Base-by-base conservation (phyloP, 2,888 invertebrate genomes). In the Cylindroiulus punctatus region DNA sequence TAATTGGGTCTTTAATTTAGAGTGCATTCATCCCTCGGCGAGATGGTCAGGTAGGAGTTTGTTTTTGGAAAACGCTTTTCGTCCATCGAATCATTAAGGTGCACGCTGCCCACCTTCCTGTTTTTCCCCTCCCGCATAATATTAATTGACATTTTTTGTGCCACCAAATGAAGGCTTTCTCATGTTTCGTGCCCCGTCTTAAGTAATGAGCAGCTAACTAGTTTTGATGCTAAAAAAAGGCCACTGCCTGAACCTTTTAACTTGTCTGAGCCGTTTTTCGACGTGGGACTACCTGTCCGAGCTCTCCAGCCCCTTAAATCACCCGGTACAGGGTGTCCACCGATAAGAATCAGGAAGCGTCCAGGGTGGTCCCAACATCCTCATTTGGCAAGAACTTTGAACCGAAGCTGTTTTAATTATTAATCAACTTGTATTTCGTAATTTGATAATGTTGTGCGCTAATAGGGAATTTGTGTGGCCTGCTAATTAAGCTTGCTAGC, bases 191-290 rank as follows among this genome's bases (percentile, higher is more conserved):
- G n/a, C 57, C 57, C 22, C 57, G 22, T 65, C 76, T 76, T 76
- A 76, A 76, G 76, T 76, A 76, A 76, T 76, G 76, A 76, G 76
- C 30, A 30, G 76, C 76, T 76, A 76, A 76, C 76, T 76, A 76
- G 76, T 76, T 76, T 76, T 76, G 76, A 76, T 76, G 76, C 76
- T 30, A 22, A 30, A 76, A 57, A 76, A 76, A 76, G 30, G 30
- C 26, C 76, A 65, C 30, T 76, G 76, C 76, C 76, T 76, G 76
- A 76, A 76, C 76, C 76, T 76, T 76, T 76, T 76, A 76, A 76
- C 76, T 76, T 76, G 76, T 76, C 76, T 22, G 30, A 30, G 30
- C 12, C 26, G 12, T 76, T 76, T 76, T 76, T 76, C 76, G 10
- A 30, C 76, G 57, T 65, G 57, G 57, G 57, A 65, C 22, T 30